Base-by-base conservation (phyloP, 2,888 invertebrate species). In the Coecobrya sp. region DNA sequence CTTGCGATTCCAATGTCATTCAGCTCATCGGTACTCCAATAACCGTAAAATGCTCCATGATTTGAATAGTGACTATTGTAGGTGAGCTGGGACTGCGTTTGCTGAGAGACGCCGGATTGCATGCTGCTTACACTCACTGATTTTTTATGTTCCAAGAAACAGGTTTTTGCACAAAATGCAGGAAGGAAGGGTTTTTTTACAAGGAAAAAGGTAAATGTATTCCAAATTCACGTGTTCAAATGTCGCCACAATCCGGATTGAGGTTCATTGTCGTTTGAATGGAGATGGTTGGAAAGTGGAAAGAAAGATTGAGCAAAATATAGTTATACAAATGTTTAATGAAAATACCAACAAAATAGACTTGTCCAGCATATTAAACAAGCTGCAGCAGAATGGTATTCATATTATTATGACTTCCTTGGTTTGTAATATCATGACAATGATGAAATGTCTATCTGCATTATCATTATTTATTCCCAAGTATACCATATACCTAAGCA, bases 1-100 rank as follows among this genome's bases (percentile, higher is more conserved):
- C 16, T 36, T 25, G 62, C 27, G 79, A 88, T 88, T 0, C 79
- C 79, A 45, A 68, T 27, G 36, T 88, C 88, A 25, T 62, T 62
- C 10, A 88, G 13, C 13, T 88, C 88, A 81, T 49, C 16, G 16
- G 81, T 65, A 3, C 45, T 81, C 88, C 88, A 88, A 45, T 62
- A 87, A 11, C 30, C 42, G 19, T 59, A 70, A 62, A 84, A 84
- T 27, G 16, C 27, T 27, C 55, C 52, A 55, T 52, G 25, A 30
- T 49, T 49, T 1, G n/a, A n/a, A 27, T 27, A 27, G 0, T 81
- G 52, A 27, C 36, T 52, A 55, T 16, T 81, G 25, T 16, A 45
- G 22, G 22, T 76, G 11, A 25, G 25, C 0, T 52, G 52, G 1
- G 81, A 81, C 3, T 25, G 81, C 3, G 81, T 27, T n/a, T 52